A percentile compares a stretch with the other conserved stretches of the same genome.
phyloP scores from a whole-genome alignment of 2,113 vertebrate genomes.

The Mystacornis crossleyi region DNA sequence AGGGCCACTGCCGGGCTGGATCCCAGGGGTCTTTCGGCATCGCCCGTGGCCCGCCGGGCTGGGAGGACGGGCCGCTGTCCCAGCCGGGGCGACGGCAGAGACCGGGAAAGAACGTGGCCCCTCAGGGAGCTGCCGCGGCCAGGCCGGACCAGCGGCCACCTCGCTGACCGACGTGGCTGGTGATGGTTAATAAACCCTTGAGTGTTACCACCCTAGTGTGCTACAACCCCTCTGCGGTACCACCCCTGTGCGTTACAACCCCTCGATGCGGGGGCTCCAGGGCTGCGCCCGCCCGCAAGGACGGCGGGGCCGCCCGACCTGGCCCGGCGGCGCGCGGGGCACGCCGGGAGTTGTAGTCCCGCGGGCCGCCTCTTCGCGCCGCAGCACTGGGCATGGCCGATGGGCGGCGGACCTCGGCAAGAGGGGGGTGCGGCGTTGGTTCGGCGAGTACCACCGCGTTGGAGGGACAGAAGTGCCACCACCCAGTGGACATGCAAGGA shows the following conservation, averaged over 20 bases:
- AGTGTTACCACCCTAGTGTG: neutral
- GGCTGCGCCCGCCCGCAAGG: neutral
- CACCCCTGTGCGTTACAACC: fast-evolving
- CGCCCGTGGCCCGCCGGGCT: neutral
- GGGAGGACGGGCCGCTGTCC: neutral
- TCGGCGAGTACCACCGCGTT: fast-evolving
- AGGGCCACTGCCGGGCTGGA: fast-evolving
- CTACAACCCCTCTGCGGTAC: fast-evolving
- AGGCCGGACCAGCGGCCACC: fast-evolving
- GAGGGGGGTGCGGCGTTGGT: fast-evolving
- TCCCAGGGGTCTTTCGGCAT: fast-evolving
- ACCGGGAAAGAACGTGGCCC: neutral
- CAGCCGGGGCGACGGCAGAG: neutral
- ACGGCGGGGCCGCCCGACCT: fast-evolving
- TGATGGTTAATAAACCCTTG: fast-evolving
- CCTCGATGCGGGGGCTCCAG: fast-evolving
- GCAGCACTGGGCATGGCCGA: neutral
- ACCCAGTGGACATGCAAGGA: fast-evolving
- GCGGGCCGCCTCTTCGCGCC: neutral
- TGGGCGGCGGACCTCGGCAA: neutral
- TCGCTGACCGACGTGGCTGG: fast-evolving
- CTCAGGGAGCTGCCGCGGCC: fast-evolving
- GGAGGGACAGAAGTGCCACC: fast-evolving
- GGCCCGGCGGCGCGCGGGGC: neutral
- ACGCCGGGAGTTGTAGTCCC: conserved; percentile 30